These are phyloP conservation scores for Drosophila pseudoobscura DNA, from an alignment of 1,140 invertebrate species.

Conservation along the genomic window DNA sequence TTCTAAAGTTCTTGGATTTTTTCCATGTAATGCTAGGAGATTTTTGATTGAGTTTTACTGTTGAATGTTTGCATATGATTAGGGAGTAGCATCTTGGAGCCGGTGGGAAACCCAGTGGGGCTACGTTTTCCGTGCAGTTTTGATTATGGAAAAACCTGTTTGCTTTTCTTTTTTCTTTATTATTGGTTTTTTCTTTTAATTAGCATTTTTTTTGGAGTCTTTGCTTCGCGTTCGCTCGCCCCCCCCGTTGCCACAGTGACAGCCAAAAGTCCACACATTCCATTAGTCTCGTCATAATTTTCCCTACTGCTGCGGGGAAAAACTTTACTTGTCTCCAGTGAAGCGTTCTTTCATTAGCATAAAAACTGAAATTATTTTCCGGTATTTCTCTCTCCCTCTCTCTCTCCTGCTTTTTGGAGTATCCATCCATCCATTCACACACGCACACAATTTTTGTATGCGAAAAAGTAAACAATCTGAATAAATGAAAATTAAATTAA, in stretches of 20 bases:
- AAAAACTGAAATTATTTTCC: neutral
- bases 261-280: constrained; percentile 51
- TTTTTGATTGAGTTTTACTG: constrained; percentile 73
- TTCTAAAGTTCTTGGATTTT: constrained; percentile 46
- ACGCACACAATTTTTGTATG: constrained; percentile 16
- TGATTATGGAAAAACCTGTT: constrained; percentile 38
- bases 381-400: no score
- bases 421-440: no score
- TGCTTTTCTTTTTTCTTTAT: constrained; percentile 11
- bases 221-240: neutral
- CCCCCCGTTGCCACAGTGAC: constrained; percentile 51
- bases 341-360: constrained; percentile 36
- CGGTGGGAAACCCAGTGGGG: constrained; percentile 33
- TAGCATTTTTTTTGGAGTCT: constrained; percentile 28
- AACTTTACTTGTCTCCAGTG: constrained; percentile 14
- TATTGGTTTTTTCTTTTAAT: constrained; percentile 51
- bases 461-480: constrained; percentile 9
- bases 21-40: constrained; percentile 50
- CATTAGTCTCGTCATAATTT: constrained; percentile 45
- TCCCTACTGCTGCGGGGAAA: constrained; percentile 6
- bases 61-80: constrained; percentile 66
- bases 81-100: constrained; percentile 20
- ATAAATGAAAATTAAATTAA: constrained; percentile 38
- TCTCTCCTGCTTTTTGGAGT: neutral
- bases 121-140: constrained; percentile 46